Percentiles rank a stretch among this genome's conserved stretches.
These are phyloP conservation scores for Hydrolagus affinis DNA, from an alignment of 2,113 vertebrate species.

Conservation along the genomic window DNA sequence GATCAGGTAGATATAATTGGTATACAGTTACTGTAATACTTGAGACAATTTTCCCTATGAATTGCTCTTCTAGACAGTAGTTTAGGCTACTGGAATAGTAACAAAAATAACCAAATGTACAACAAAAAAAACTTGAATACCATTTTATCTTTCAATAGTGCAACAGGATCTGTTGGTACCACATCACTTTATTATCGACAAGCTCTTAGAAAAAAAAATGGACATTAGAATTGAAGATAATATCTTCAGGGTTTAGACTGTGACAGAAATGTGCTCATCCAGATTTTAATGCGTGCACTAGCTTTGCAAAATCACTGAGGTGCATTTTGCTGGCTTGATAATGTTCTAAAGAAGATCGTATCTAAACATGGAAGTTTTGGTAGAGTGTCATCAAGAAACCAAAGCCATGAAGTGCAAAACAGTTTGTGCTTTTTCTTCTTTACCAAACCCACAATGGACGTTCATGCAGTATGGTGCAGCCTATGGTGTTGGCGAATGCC, in stretches of 20 bases:
- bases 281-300: slow-evolving; percentile 35
- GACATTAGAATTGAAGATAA: slow-evolving; percentile 61
- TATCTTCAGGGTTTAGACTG: slow-evolving; percentile 71
- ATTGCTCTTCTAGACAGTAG: slow-evolving; percentile 1
- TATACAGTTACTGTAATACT: slow-evolving; percentile 21
- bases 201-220: slow-evolving; percentile 56
- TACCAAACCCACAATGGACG: slow-evolving; percentile 29
- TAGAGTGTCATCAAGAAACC: slow-evolving; percentile 26
- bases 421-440: slow-evolving; percentile 32
- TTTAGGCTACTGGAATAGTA: slow-evolving; percentile 10
- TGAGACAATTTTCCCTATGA: neutral
- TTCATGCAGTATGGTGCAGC: slow-evolving; percentile 22
- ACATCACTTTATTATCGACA: slow-evolving; percentile 12
- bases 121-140: slow-evolving; percentile 15
- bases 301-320: slow-evolving; percentile 13
- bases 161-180: slow-evolving; percentile 58
- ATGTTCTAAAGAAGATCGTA: slow-evolving; percentile 23
- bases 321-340: slow-evolving; percentile 26
- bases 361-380: slow-evolving; percentile 23
- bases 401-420: slow-evolving; percentile 30
- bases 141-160: slow-evolving; percentile 41
- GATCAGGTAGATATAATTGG: slow-evolving; percentile 66
- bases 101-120: slow-evolving; percentile 17
- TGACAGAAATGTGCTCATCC: slow-evolving; percentile 63
- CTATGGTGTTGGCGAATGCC: slow-evolving; percentile 4